Evolutionary conservation across 2,888 invertebrate genomes (phyloP), one percentile per base, ranked within the genome.

Genomic region (Micoletzkya japonica): DNA sequence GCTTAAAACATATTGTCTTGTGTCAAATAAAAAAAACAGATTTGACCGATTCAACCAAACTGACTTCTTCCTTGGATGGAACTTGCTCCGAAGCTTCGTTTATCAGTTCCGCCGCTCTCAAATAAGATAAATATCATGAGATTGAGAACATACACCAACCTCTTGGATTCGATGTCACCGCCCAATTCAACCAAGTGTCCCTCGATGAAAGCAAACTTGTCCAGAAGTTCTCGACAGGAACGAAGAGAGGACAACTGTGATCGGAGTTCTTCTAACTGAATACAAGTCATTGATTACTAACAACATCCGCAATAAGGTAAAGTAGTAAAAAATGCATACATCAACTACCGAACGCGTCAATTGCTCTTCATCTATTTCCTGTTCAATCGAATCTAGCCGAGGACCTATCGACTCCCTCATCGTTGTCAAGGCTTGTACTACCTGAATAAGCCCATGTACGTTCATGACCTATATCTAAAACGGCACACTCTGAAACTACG

Each of bases 361-460:
- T 36, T 63, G 30, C 4, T 63, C 63, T 28, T 63, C 63, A 32
- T 50, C 50, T 26, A 63, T 17, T 50, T 63, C 39, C 34, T 32
- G 30, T n/a, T 63, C 63, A 26, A 63, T 63, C 10, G 36, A 32
- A 50, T 63, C 63, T 14, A 63, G n/a, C 34, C 39, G 63, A 32
- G 63, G 50, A 24, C 63, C 63, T n/a, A 63, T 10, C 17, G 63
- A 63, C 24, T 63, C 63, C 63, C 50, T 63, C 63, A 63, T 63
- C 28, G 44, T 50, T 30, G 2, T 50, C 50, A 63, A 20, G 2
- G 63, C 34, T 24, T n/a, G 17, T 10, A 37, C 28, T 17, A 63
- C 50, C 63, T 63, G 50, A 24, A 63, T n/a, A n/a, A n/a, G n/a
- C n/a, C n/a, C n/a, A 58, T 17, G 0, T 2, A 24, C 58, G 26